Percentiles rank a stretch among this genome's conserved stretches.
Evolutionary conservation across 2,888 invertebrate genomes (phyloP).

Genomic region (Troides helena): DNA sequence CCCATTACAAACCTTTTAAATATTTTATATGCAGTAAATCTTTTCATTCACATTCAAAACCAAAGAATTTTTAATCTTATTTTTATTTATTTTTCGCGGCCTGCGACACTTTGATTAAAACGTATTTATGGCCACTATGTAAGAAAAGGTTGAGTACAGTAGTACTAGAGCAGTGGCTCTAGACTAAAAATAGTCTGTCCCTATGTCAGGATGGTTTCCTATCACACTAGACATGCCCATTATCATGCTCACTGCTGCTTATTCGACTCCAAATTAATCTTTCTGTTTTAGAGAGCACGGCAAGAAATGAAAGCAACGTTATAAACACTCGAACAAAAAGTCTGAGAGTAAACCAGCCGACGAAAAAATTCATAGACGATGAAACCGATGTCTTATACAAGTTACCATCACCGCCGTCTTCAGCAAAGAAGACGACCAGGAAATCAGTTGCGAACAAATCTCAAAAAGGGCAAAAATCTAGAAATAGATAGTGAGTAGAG

Average conservation of each 20-base stretch:
- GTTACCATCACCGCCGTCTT: slow-evolving; percentile 37
- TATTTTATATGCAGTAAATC: too few relatives aligned
- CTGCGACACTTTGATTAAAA: too few relatives aligned
- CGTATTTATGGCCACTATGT: too few relatives aligned
- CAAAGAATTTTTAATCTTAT: too few relatives aligned
- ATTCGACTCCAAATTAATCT: not conserved
- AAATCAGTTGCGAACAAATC: slow-evolving; percentile 28
- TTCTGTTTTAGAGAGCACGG: slow-evolving; percentile 16
- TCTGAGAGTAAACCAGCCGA: not conserved
- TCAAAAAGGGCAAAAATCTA: slow-evolving; percentile 30
- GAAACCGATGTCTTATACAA: slow-evolving; percentile 38
- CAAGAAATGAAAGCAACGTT: slow-evolving; percentile 12
- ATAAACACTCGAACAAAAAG: slow-evolving; percentile 18
- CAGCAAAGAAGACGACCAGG: slow-evolving; percentile 16
- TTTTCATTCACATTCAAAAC: too few relatives aligned
- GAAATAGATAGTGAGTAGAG: slow-evolving; percentile 38
- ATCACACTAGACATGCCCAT: too few relatives aligned
- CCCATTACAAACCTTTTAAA: too few relatives aligned
- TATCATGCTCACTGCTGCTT: not conserved
- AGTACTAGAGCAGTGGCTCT: too few relatives aligned
- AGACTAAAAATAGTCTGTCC: too few relatives aligned
- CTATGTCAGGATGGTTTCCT: too few relatives aligned
- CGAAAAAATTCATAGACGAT: slow-evolving; percentile 12
- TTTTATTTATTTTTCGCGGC: too few relatives aligned
- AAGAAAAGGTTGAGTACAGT: too few relatives aligned